phyloP scores from a whole-genome alignment of 2,888 invertebrate species.

The Phoenoteleia sp. region DNA sequence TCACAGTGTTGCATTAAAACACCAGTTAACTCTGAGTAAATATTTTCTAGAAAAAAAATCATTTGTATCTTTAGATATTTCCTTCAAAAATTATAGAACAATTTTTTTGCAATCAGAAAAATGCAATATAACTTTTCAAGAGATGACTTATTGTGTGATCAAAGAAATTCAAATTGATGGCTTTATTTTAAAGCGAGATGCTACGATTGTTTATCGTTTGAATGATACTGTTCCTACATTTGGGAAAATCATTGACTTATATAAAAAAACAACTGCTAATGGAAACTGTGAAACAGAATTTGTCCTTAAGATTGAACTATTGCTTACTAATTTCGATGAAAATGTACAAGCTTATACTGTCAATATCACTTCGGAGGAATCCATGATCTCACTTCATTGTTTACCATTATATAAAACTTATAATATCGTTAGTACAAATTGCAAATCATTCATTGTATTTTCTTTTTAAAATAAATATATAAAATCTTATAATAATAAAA shows the following conservation, averaged over 20 bases:
- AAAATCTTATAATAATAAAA: too few relatives aligned
- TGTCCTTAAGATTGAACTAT: background rate
- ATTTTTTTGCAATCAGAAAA: background rate
- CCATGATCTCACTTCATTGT: background rate
- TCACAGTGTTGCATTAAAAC: slow-evolving; percentile 38
- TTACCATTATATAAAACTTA: slow-evolving; percentile 3
- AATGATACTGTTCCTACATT: background rate
- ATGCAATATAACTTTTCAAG: too few relatives aligned
- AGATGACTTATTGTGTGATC: too few relatives aligned
- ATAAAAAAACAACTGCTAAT: background rate
- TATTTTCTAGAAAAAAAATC: slow-evolving; percentile 41
- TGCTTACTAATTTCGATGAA: background rate
- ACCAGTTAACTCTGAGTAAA: slow-evolving; percentile 38
- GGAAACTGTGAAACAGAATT: background rate
- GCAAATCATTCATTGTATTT: background rate
- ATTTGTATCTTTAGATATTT: slow-evolving; percentile 12
- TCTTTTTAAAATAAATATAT: background rate
- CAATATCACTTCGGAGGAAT: background rate
- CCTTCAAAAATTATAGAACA: background rate
- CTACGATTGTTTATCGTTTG: background rate
- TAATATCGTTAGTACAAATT: background rate
- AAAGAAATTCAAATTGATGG: background rate
- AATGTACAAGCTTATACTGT: background rate
- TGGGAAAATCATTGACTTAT: slow-evolving; percentile 4
- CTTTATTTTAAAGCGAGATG: background rate